A percentile compares a stretch with the other conserved stretches of the same genome.
phyloP scores from a whole-genome alignment of 37 sponge, comb jelly and placozoan genomes.

The Cliona cf. orientalis region DNA sequence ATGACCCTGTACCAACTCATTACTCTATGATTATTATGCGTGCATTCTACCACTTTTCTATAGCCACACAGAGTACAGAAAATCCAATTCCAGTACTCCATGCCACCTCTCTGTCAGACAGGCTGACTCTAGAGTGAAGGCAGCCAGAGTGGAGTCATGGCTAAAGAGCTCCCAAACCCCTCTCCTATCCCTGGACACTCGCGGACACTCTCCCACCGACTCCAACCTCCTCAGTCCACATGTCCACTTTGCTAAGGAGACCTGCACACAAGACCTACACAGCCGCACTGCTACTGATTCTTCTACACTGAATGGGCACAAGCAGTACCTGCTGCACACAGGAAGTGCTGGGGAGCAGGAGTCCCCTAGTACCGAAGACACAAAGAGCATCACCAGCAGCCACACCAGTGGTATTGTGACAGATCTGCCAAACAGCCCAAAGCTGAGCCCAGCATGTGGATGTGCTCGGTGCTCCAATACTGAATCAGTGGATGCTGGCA shows the following conservation, averaged over 20 bases:
- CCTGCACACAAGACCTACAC: too few relatives aligned
- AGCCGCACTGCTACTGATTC: too few relatives aligned
- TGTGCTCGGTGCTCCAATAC: slow-evolving; percentile 4
- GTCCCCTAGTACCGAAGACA: slow-evolving; percentile 22
- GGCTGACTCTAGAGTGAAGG: neutral
- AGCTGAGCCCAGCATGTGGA: slow-evolving; percentile 23
- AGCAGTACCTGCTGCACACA: too few relatives aligned
- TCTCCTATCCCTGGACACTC: neutral
- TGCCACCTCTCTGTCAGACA: too few relatives aligned
- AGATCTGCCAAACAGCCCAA: slow-evolving; percentile 33
- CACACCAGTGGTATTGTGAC: slow-evolving; percentile 64
- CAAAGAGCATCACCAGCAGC: slow-evolving; percentile 44
- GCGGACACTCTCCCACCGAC: neutral
- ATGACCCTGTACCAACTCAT: too few relatives aligned
- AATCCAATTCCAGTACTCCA: too few relatives aligned
- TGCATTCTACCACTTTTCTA: too few relatives aligned
- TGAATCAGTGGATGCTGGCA: too few relatives aligned
- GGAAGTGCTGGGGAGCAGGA: too few relatives aligned
- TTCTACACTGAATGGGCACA: too few relatives aligned
- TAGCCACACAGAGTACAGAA: too few relatives aligned
- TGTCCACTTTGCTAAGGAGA: slow-evolving; percentile 14
- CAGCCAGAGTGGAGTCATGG: slow-evolving; percentile 24
- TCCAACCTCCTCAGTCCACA: neutral
- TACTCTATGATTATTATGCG: too few relatives aligned
- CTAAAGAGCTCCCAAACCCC: neutral